Conservation (phyloP, 1,140 invertebrate species). For the Phymorhynchus buccinoides region DNA sequence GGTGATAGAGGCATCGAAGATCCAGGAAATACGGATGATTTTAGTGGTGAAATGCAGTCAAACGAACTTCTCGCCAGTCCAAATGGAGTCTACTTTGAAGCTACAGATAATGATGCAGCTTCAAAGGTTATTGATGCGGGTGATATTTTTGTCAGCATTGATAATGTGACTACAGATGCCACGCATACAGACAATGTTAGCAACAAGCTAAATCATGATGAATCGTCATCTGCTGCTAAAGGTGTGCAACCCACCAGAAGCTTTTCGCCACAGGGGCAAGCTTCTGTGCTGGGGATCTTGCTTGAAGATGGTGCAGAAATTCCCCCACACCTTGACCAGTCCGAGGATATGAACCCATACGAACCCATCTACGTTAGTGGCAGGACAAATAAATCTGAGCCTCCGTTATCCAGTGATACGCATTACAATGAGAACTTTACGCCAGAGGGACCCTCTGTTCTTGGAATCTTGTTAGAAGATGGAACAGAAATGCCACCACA, state of each 20-base stretch:
- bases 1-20: not conserved
- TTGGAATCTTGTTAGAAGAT: too few species aligned
- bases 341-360: too few species aligned
- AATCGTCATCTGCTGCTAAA: not conserved
- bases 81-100: not conserved
- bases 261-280: not conserved
- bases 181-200: not conserved
- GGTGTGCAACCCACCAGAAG: not conserved
- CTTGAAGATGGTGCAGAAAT: not conserved
- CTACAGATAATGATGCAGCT: not conserved
- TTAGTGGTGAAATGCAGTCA: not conserved
- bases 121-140: not conserved
- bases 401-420: too few species aligned
- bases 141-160: constrained; percentile 14
- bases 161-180: not conserved
- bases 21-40: not conserved
- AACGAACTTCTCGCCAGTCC: not conserved
- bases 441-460: too few species aligned
- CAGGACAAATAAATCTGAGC: too few species aligned
- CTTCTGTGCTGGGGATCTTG: not conserved
- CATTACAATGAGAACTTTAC: too few species aligned
- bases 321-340: not conserved
- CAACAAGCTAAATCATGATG: too few species aligned
- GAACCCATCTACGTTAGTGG: too few species aligned
- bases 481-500: too few species aligned